These are phyloP conservation scores for Dynastes grantii DNA, from an alignment of 2,888 invertebrate species.

Conservation along the genomic window DNA sequence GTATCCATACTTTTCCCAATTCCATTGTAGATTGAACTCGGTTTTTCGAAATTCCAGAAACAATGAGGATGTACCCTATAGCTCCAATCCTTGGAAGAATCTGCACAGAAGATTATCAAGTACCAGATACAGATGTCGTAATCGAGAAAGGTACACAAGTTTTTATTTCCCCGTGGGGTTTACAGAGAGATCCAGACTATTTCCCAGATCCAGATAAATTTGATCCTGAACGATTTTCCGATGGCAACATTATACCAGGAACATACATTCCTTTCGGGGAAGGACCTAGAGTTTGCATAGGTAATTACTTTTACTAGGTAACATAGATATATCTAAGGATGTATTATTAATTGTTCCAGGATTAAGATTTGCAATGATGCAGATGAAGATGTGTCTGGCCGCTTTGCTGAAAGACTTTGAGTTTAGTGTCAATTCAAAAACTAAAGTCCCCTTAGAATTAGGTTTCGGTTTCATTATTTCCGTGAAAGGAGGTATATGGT, in stretches of 20 bases:
- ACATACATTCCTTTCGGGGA: conserved; percentile 62
- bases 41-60: conserved; percentile 60
- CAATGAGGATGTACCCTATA: conserved; percentile 66
- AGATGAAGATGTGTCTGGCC: conserved; percentile 53
- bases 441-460: conserved; percentile 53
- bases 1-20: neutral
- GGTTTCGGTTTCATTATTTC: conserved; percentile 51
- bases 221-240: conserved; percentile 61
- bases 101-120: conserved; percentile 58
- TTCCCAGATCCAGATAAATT: conserved; percentile 62
- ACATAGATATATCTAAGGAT: neutral
- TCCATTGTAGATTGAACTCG: neutral
- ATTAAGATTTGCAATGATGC: conserved; percentile 55
- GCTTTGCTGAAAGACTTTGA: conserved; percentile 51
- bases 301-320: conserved; percentile 49
- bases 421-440: conserved; percentile 54
- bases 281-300: conserved; percentile 62
- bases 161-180: conserved; percentile 60
- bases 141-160: conserved; percentile 65
- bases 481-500: conserved; percentile 53
- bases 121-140: conserved; percentile 62
- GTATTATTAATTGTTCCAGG: conserved; percentile 50
- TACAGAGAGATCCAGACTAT: conserved; percentile 62
- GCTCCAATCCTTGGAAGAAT: conserved; percentile 57
- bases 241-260: conserved; percentile 57